Evolutionary conservation across 2,797 vertebrate genomes (phyloP), one percentile per base, ranked within the genome.

Genomic region (Pempheris klunzingeri): DNA sequence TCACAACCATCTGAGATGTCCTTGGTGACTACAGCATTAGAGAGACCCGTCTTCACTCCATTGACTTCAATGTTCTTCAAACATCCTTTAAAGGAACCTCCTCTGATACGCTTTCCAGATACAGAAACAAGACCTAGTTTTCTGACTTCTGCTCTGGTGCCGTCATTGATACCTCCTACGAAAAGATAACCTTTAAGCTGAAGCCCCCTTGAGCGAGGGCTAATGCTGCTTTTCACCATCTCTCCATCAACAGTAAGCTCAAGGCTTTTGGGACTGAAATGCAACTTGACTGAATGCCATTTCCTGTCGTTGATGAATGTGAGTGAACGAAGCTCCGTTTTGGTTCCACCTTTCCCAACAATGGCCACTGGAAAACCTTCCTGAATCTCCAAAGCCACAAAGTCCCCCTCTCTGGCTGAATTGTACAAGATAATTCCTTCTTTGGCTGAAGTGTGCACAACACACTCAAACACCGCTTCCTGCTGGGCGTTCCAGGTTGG

Each of bases 1-100:
- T 96, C 96, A 91, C 96, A 99, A n/a, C 97, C 97, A 59, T 95
- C 94, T 54, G 97, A 97, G 87, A 98, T 90, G 83, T 98, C 97
- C 87, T 96, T 97, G 43, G 96, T 97, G 73, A 96, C 94, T 5
- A 97, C 54, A 26, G 95, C 94, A 80, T 93, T 93, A 60, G 93
- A 95, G 38, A 99, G 92, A 0, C 96, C 95, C 71, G 90, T 94
- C 61, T 93, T 96, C 57, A 95, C 88, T 39, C 90, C 84, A 63
- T 94, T 97, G 54, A 94, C 82, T 88, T 94, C 94, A 74, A 98
- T 90, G 70, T 95, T 93, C 87, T 90, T 96, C 64, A 99, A 88
- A 82, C 97, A 99, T 67, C 97, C 97, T 93, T 96, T 97, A 78
- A 98, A 97, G 32, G 97, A 98, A 50, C 95, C 94, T 84, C 96